Percentiles rank a stretch among this genome's conserved stretches.
Evolutionary conservation across 2,888 invertebrate genomes (phyloP).

Genomic region (Linnaemya vulpina): DNA sequence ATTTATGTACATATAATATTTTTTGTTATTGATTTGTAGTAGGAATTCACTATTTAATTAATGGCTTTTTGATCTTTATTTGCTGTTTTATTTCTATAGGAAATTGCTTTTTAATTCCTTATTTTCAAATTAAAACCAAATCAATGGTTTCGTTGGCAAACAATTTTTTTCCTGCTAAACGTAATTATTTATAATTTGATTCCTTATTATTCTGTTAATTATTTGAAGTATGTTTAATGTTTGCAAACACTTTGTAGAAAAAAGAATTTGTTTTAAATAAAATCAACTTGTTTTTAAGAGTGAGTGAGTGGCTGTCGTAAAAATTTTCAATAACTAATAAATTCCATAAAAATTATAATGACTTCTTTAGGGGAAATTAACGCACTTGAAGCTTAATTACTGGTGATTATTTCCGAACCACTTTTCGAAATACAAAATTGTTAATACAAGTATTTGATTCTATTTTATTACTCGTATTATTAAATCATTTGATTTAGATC

Average conservation of each 20-base stretch:
- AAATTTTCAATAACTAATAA: slow-evolving; percentile 67
- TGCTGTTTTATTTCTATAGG: slow-evolving; percentile 19
- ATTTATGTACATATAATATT: not conserved
- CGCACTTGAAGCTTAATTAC: slow-evolving; percentile 55
- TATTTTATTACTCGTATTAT: not conserved
- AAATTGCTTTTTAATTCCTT: slow-evolving; percentile 57
- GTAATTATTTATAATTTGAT: slow-evolving; percentile 24
- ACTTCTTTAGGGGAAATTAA: slow-evolving; percentile 25
- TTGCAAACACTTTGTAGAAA: not conserved
- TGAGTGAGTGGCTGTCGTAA: slow-evolving; percentile 53
- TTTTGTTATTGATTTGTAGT: not conserved
- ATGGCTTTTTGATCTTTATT: slow-evolving; percentile 52
- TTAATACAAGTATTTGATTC: not conserved
- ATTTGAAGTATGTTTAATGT: slow-evolving; percentile 13
- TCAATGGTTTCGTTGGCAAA: slow-evolving; percentile 17
- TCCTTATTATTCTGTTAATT: slow-evolving; percentile 38
- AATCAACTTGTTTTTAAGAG: slow-evolving; percentile 23
- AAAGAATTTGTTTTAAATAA: not conserved
- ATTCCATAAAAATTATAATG: slow-evolving; percentile 54
- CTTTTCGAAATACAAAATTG: not conserved
- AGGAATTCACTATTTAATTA: slow-evolving; percentile 30
- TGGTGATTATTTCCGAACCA: slow-evolving; percentile 17
- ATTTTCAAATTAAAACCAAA: slow-evolving; percentile 43
- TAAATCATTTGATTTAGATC: slow-evolving; percentile 28
- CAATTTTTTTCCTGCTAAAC: not conserved